Percentiles rank a stretch among this genome's conserved stretches.
Conservation (phyloP, 2,113 vertebrate genomes). For the Cephalopterus ornatus region DNA sequence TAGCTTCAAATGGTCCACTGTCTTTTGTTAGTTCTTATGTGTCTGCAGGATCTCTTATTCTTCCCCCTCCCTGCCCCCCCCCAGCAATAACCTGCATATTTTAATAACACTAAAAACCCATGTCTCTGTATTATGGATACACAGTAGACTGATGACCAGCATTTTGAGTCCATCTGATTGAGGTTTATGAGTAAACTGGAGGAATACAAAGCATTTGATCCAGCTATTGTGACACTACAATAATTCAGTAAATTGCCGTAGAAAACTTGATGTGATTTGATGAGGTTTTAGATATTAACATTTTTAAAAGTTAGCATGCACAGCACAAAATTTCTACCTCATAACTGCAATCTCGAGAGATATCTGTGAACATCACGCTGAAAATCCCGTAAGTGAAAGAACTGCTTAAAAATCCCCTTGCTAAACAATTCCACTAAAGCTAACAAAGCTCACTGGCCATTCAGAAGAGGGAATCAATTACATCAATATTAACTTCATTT, state of each 20-base stretch:
- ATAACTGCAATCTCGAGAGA: accelerated
- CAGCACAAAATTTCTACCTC: neutral
- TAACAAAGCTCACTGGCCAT: neutral
- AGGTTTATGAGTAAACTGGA: neutral
- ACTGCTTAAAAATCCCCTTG: neutral
- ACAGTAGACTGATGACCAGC: too few species aligned
- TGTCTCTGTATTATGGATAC: accelerated
- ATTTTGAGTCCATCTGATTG: neutral
- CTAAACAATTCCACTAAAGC: neutral
- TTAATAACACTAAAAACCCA: accelerated
- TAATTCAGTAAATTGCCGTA: neutral
- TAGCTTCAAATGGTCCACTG: neutral
- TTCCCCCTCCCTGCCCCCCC: accelerated
- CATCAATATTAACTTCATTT: neutral
- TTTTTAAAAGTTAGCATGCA: neutral
- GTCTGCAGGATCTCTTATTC: neutral
- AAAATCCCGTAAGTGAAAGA: neutral
- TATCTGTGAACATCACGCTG: neutral
- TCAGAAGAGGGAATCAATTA: neutral
- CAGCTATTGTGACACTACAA: neutral
- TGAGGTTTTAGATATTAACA: accelerated
- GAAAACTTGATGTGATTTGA: neutral
- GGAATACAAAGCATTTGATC: neutral
- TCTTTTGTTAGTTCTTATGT: neutral
- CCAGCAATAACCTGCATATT: neutral